phyloP scores from a whole-genome alignment of 30 jellyfish, hydroid and myxozoan genomes.

The Sanderia malayensis region DNA sequence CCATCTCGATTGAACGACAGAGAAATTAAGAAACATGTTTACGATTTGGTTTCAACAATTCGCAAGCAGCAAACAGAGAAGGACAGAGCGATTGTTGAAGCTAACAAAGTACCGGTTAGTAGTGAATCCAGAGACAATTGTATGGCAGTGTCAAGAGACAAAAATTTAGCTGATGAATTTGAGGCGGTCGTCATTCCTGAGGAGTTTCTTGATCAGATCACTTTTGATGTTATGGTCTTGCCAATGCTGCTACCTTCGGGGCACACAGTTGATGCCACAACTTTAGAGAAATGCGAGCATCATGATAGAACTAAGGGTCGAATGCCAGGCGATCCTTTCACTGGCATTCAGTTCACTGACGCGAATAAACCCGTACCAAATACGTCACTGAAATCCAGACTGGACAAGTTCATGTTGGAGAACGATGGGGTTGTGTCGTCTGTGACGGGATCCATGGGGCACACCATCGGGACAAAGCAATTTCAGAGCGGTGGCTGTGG shows the following conservation, averaged over 20 bases:
- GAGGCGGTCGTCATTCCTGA: conserved; percentile 41
- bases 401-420: conserved; percentile 50
- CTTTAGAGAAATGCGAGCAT: conserved; percentile 55
- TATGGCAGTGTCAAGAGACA: background rate
- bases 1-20: conserved; percentile 26
- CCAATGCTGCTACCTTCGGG: conserved; percentile 97
- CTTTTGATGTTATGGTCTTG: conserved; percentile 68
- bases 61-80: background rate
- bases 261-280: conserved; percentile 63
- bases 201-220: conserved; percentile 89
- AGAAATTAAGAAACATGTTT: background rate
- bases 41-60: background rate
- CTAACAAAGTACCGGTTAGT: background rate
- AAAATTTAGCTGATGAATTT: too few relatives aligned
- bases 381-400: conserved; percentile 70
- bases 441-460: background rate
- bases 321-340: conserved; percentile 85
- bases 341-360: conserved; percentile 74
- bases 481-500: too few relatives aligned
- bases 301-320: conserved; percentile 72
- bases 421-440: background rate
- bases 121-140: background rate
- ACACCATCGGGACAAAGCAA: background rate
- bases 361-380: conserved; percentile 67
- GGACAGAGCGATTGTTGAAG: background rate